Base-by-base conservation (phyloP, 2,888 invertebrate species). In the Drosophila melanosoma region DNA sequence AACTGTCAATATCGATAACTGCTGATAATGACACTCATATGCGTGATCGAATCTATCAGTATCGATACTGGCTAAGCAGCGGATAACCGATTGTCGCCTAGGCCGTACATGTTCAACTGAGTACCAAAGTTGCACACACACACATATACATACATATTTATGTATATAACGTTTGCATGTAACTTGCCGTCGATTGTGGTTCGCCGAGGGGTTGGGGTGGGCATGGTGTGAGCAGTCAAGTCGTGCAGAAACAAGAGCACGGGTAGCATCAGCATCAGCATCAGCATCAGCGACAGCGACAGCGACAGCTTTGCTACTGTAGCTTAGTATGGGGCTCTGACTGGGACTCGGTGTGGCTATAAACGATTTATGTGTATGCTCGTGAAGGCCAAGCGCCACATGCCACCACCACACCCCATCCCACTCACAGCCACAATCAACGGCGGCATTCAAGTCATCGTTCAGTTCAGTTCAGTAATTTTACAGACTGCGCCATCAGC, bases 381-480 rank as follows among this genome's bases (percentile, higher is more conserved):
- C 58, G 76, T 77, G 81, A 82, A 79, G 79, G 79, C 79, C 79
- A 79, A 76, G 72, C 78, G 69, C 81, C 79, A 76, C 81, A 82
- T 61, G 54, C 65, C 59, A 64, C 56, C 64, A 56, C 45, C 32
- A 38, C 54, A 52, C n/a, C 38, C 48, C 53, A 66, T 15, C 36
- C 62, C 32, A 56, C 42, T 40, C 45, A 29, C 51, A 48, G 42
- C 58, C 66, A 54, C 69, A 72, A 72, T 66, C 59, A 60, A 68
- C 67, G 65, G 69, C 75, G 71, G 77, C 79, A 79, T 82, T 86
- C 87, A 90, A 90, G 90, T 90, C 83, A 82, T 87, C 89, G 88
- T 88, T 90, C 89, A 90, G 87, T 84, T 79, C 79, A 76, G 83
- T 84, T 89, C 90, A 88, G 90, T 87, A 90, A 90, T 90, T 90